Base-by-base conservation (phyloP, 2,113 vertebrate species). In the Fukomys damarensis region DNA sequence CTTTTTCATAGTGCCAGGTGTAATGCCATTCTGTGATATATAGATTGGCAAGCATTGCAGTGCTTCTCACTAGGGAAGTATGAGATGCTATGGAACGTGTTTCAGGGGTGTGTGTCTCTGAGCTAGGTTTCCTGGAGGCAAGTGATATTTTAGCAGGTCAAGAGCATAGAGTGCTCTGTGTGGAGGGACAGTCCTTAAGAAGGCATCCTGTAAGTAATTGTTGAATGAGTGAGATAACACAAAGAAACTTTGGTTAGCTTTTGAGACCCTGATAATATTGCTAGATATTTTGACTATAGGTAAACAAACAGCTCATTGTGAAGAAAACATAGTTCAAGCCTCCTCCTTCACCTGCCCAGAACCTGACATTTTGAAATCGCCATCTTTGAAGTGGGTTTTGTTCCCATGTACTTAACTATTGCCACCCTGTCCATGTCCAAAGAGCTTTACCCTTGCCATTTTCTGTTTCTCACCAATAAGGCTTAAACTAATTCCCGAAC, bases 301-400 rank as follows among this genome's bases (percentile, higher is more conserved):
- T 52, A 43, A 92, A 54, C 5, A 63, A 81, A 89, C 24, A 82
- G 46, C 66, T 61, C 17, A n/a, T 12, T 89, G 28, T 32, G n/a
- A 89, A 94, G 66, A 93, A 82, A 89, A 66, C 20, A 7, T 12
- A 96, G 76, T 17, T 49, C 46, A 77, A 90, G 38, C 11, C 56
- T 93, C 35, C 56, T 94, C 65, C 26, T 30, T 61, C 74, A 4
- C 6, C 8, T 95, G 17, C 19, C 14, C 6, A 72, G 92, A 89
- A 85, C 30, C 32, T 79, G 52, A 17, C 2, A 65, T 52, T 89
- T 59, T 32, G 20, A 93, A 77, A 54, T 38, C 83, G 28, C 28
- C 35, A 74, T 72, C 43, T 41, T 89, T 66, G 41, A 88, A 93
- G 6, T 41, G 26, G 41, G 16, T 56, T 70, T 85, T 81, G 11